phyloP scores from a whole-genome alignment of 2,113 vertebrate species.

The Circaetus cinerascens region DNA sequence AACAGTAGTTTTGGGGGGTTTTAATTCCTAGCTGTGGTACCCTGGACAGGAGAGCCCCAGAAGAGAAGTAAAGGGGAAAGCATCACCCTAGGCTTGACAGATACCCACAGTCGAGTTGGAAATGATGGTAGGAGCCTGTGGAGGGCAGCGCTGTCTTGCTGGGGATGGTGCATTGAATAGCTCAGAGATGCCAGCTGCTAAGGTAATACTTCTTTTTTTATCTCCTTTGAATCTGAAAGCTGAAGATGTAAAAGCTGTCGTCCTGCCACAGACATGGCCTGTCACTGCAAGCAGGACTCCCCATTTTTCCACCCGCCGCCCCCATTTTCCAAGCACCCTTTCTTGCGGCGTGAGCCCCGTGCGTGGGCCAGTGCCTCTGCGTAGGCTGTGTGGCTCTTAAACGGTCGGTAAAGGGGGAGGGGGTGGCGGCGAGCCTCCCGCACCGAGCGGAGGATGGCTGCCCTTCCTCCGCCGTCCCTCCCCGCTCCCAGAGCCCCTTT shows the following conservation, averaged over 20 bases:
- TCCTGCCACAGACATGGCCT: not conserved
- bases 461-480: too few relatives aligned
- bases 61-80: not conserved
- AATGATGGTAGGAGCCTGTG: not conserved
- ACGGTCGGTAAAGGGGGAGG: too few relatives aligned
- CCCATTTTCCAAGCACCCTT: not conserved
- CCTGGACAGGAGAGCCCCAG: not conserved
- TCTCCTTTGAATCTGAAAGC: not conserved
- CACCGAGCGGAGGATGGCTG: too few relatives aligned
- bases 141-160: slow-evolving; percentile 2
- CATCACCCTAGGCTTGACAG: not conserved
- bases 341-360: not conserved
- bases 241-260: not conserved
- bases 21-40: not conserved
- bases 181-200: slow-evolving; percentile 27
- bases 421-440: too few relatives aligned
- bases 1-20: not conserved
- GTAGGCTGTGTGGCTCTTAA: not conserved
- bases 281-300: not conserved
- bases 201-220: slow-evolving; percentile 30
- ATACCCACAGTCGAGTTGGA: not conserved
- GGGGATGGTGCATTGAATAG: not conserved
- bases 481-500: not conserved
- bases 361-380: not conserved
- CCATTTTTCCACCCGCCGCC: not conserved